These are phyloP conservation scores for Eulemur albifrons DNA, from an alignment of 2,797 vertebrate genomes.

Conservation along the genomic window DNA sequence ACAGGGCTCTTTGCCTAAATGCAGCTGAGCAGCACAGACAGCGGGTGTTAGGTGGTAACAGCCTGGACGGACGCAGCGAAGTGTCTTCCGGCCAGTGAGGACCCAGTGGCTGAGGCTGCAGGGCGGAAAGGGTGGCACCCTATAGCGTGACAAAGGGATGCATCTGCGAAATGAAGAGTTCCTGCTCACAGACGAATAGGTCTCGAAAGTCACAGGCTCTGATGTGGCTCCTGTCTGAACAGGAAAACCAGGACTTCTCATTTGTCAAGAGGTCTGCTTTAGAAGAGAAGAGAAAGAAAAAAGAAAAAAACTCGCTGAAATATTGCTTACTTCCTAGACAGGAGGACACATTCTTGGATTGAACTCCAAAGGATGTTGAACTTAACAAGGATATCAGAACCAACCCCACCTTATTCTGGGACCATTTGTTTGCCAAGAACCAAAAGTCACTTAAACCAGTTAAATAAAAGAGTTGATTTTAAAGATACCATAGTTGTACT, in stretches of 20 bases:
- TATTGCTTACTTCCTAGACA: constrained; percentile 48
- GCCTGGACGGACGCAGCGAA: not conserved
- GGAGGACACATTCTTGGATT: constrained; percentile 8
- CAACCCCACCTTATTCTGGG: not conserved
- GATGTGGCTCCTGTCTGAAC: not conserved
- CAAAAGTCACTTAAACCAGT: not conserved
- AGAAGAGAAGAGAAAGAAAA: not conserved
- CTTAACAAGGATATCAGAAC: not conserved
- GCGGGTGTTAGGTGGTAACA: not conserved
- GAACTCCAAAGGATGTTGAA: constrained; percentile 1
- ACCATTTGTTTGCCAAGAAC: not conserved
- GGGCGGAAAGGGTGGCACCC: not conserved
- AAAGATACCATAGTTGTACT: not conserved
- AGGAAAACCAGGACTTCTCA: constrained; percentile 31
- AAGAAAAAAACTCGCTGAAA: not conserved
- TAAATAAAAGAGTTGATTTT: not conserved
- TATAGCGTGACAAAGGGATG: not conserved
- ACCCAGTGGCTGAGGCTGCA: not conserved
- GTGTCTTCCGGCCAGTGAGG: not conserved
- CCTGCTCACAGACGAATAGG: not conserved
- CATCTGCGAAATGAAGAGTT: not conserved
- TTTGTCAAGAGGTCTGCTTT: not conserved
- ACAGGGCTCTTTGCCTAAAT: not conserved
- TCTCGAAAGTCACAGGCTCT: not conserved
- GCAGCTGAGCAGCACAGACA: not conserved